Percentiles rank a stretch among this genome's conserved stretches.
Conservation (phyloP, 2,113 vertebrate species). For the Tetrao urogallus region DNA sequence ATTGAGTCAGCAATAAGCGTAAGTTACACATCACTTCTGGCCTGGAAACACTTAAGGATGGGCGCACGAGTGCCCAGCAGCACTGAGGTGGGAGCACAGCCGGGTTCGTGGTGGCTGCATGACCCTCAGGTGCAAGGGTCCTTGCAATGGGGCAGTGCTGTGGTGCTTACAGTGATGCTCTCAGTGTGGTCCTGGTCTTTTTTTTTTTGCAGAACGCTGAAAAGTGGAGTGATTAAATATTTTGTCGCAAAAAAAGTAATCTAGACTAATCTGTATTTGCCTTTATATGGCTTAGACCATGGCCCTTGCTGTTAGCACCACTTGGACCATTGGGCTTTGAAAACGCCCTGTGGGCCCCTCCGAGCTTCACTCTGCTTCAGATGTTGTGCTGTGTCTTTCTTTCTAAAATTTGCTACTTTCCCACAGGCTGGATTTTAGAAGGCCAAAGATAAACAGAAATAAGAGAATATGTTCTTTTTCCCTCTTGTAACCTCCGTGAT, state of each 20-base stretch:
- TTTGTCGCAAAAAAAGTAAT: not conserved
- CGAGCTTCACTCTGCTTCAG: not conserved
- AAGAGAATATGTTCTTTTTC: not conserved
- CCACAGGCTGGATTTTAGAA: not conserved
- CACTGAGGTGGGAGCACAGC: not conserved
- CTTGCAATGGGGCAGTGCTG: not conserved
- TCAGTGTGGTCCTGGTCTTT: not conserved
- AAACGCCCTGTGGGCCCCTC: fast-evolving
- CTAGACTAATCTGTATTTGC: not conserved
- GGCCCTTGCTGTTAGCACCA: not conserved
- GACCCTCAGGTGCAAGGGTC: not conserved
- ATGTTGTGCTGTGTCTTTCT: not conserved
- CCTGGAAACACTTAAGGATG: not conserved
- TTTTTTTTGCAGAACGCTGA: conserved; percentile 35
- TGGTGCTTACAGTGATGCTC: not conserved
- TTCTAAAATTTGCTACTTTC: not conserved
- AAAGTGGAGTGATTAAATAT: not conserved
- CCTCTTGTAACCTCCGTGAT: fast-evolving
- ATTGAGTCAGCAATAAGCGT: not conserved
- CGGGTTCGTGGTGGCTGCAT: not conserved
- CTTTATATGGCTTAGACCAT: not conserved
- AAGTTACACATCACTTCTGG: not conserved
- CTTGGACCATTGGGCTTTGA: not conserved
- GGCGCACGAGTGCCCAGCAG: not conserved
- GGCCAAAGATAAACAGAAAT: not conserved